Conservation (phyloP, 2,888 invertebrate species). For the Aspidiotus rigidus region DNA sequence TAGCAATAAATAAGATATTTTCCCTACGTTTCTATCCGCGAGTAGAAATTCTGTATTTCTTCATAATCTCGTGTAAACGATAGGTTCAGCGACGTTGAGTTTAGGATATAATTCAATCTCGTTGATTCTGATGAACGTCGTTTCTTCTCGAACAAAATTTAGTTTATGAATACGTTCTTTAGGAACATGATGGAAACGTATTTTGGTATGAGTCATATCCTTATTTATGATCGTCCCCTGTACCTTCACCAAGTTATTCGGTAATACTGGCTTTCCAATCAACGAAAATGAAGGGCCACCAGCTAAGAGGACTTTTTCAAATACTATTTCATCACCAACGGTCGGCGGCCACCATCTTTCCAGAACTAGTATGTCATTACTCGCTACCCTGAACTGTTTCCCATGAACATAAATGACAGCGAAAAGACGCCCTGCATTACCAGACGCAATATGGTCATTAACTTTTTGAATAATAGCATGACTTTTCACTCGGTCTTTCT, state of each 20-base stretch:
- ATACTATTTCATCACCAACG: slow-evolving; percentile 63
- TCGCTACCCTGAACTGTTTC: slow-evolving; percentile 74
- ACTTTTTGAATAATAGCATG: slow-evolving; percentile 19
- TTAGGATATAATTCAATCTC: slow-evolving; percentile 22
- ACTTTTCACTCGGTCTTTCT: slow-evolving; percentile 4
- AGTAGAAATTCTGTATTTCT: no score
- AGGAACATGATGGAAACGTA: slow-evolving; percentile 37
- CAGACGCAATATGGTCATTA: slow-evolving; percentile 18
- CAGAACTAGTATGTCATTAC: slow-evolving; percentile 72
- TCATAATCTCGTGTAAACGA: no score
- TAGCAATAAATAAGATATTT: no score
- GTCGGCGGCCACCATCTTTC: slow-evolving; percentile 80
- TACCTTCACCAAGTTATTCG: slow-evolving; percentile 61
- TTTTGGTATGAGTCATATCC: slow-evolving; percentile 39
- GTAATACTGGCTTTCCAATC: slow-evolving; percentile 68
- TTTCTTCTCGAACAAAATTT: slow-evolving; percentile 38
- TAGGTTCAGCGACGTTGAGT: slow-evolving; percentile 3
- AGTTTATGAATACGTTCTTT: slow-evolving; percentile 39
- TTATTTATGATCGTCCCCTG: slow-evolving; percentile 54
- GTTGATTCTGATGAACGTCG: slow-evolving; percentile 57
- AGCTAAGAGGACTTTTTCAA: slow-evolving; percentile 72
- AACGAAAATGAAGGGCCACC: slow-evolving; percentile 72
- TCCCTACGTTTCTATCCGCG: no score
- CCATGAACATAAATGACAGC: slow-evolving; percentile 73
- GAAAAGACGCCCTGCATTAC: slow-evolving; percentile 51